Evolutionary conservation across 1,140 invertebrate genomes (phyloP).

Genomic region (Euschistus heros): DNA sequence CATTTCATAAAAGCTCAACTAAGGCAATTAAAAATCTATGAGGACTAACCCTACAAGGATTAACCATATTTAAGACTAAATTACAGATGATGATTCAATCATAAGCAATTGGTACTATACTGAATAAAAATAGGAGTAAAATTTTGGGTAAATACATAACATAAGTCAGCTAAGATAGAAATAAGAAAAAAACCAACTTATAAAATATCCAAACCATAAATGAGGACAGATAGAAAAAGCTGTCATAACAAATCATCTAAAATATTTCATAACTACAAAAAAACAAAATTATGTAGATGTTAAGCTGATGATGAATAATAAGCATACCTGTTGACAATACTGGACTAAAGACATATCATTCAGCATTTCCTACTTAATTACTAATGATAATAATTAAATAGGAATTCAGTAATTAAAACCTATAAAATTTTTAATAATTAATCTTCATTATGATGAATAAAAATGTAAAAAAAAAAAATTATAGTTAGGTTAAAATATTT

Average conservation of each 20-base stretch:
- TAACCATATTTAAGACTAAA: too few relatives aligned
- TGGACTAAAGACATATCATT: background rate
- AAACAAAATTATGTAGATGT: background rate
- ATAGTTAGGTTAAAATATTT: too few relatives aligned
- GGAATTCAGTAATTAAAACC: too few relatives aligned
- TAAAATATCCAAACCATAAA: background rate
- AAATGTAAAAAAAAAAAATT: too few relatives aligned
- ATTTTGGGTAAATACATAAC: background rate
- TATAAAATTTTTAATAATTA: too few relatives aligned
- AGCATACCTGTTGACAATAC: background rate
- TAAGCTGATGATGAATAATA: background rate
- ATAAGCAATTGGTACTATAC: too few relatives aligned
- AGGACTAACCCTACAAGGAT: too few relatives aligned
- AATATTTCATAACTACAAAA: background rate
- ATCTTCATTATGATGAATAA: too few relatives aligned
- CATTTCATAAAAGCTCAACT: too few relatives aligned
- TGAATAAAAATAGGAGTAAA: too few relatives aligned
- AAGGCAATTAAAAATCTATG: too few relatives aligned
- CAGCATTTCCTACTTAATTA: background rate
- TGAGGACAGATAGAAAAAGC: background rate
- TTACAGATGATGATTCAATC: too few relatives aligned
- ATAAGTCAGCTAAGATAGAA: background rate
- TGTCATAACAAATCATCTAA: background rate
- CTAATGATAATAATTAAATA: background rate
- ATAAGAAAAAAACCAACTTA: background rate